Evolutionary conservation across 92 coral and sea anemone species (phyloP), one percentile per base, ranked within the genome.

Genomic region (Umimayanthus chanpuru): DNA sequence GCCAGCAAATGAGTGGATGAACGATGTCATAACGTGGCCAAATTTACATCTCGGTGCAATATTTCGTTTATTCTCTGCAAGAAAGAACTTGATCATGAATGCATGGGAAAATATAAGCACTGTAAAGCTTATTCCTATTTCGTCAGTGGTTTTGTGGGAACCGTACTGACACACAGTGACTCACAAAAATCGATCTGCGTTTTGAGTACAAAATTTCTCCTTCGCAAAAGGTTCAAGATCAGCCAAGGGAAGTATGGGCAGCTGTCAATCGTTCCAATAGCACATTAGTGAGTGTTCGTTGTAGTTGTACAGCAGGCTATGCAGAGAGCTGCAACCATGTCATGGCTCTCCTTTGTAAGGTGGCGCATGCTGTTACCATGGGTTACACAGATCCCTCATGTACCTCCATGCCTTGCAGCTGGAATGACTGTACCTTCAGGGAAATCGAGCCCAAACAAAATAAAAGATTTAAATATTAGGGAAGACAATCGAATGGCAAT

Each of bases 231-330:
- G 82, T 90, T 9, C 30, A 79, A 61, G 90, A 87, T 49, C 82
- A 87, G 66, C 93, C 90, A 68, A 71, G 79, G 76, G 83, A 90
- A 65, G 91, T 90, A 28, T 90, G 93, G 93, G 88, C 83, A 49
- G 93, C 88, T 75, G 49, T 74, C 21, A 26, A 89, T 36, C 9
- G 28, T 40, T 56, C 28, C 77, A 75, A 44, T 28, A 87, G 88
- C 23, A 75, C 47, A 20, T 43, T 83, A 53, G 83, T 89, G 81
- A 55, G 88, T 82, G 91, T 43, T 30, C 83, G 81, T 23, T 89
- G 91, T 72, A 81, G 81, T 43, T 89, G 91, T 47, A 89, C 83
- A 71, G 90, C 88, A 41, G 91, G 91, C 73, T 72, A 26, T 50
- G 56, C 74, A n/a, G 71, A 50, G 68, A 71, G 81, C 38, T 89